phyloP scores from a whole-genome alignment of 2,797 vertebrate genomes.

The Melanotaenia boesemani region DNA sequence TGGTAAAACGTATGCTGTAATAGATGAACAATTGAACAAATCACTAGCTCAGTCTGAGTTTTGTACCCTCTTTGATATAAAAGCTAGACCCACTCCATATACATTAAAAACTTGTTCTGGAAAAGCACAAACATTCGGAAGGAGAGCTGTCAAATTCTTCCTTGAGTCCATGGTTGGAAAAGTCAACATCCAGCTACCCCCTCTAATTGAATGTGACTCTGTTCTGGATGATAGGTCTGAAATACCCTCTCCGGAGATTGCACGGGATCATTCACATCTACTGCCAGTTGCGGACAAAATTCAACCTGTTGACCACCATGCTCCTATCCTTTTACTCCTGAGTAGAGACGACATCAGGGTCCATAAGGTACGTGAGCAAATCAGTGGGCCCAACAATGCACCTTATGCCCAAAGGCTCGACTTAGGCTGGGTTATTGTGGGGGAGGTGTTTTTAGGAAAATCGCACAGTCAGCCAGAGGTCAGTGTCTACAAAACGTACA shows the following conservation, averaged over 20 bases:
- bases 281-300: too few species aligned
- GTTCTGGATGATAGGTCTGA: background rate
- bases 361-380: too few species aligned
- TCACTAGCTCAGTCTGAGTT: conserved; percentile 35
- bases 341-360: too few species aligned
- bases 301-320: too few species aligned
- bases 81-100: background rate
- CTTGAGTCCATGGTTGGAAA: conserved; percentile 33
- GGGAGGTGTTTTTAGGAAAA: too few species aligned
- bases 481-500: background rate
- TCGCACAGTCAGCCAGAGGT: background rate
- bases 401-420: too few species aligned
- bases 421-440: too few species aligned
- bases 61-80: conserved; percentile 29
- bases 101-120: conserved; percentile 32
- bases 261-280: background rate
- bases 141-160: conserved; percentile 14
- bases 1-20: conserved; percentile 16
- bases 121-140: conserved; percentile 4
- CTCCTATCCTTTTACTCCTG: too few species aligned
- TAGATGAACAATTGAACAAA: conserved; percentile 42
- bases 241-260: background rate
- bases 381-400: too few species aligned
- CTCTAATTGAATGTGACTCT: conserved; percentile 18
- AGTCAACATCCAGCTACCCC: background rate